Base-by-base conservation (phyloP, 2,888 invertebrate species). In the Scaptomyza reducta region DNA sequence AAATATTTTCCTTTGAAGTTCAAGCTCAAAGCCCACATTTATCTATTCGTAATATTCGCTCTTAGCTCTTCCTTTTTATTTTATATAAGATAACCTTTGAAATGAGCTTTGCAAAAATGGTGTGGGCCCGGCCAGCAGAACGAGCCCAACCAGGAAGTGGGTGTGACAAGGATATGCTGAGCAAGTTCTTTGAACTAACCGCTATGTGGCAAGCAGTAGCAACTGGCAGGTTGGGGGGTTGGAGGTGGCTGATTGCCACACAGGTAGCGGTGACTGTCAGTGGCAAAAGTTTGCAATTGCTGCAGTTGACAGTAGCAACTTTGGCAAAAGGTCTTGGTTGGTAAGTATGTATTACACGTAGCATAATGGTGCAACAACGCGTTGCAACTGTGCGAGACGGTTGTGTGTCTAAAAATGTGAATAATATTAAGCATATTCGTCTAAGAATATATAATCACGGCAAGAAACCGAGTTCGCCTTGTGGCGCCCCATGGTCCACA, bases 381-480 rank as follows among this genome's bases (percentile, higher is more conserved):
- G 60, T 57, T 49, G 68, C 47, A 79, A 42, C 47, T 49, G 54
- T 46, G 13, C 29, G 9, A 13, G 6, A 9, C 7, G 27, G 7
- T 27, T 33, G 41, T 47, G 40, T 10, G 6, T 31, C 13, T 56
- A 47, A 47, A 61, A 59, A 70, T 76, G 75, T 3, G 10, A 40
- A 40, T 40, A 40, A 40, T 40, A 10, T 6, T 40, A 40, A 40
- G 16, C 9, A 16, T 40, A 33, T 66, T 53, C 33, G 14, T 35
- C 63, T 18, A 55, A 40, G 58, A 66, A 66, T 62, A 62, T 16
- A 35, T 79, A 74, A 79, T 53, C 57, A 46, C 31, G 33, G 29
- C 65, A 45, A 18, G 29, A 9, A 16, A 35, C n/a, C 16, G 35
- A n/a, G 35, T 46, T 55, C 13, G 27, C n/a, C 42, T 9, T 18